Evolutionary conservation across 2,113 vertebrate species (phyloP), one percentile per base, ranked within the genome.

Genomic region (Columbina picui): DNA sequence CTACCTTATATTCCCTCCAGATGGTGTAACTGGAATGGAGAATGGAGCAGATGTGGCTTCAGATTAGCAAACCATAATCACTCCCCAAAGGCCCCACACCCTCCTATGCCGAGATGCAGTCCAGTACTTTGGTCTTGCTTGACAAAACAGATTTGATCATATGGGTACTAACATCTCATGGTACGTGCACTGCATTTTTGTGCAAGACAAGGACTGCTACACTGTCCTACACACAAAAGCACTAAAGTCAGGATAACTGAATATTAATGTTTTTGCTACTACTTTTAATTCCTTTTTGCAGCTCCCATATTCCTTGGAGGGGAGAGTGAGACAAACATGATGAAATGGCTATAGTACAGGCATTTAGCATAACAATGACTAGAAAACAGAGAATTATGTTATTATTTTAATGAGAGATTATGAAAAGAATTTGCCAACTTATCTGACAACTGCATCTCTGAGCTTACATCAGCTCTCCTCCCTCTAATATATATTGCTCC

Each of bases 281-380:
- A 32, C 43, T 56, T 16, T 20, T 4, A 75, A 45, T 49, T 68
- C 17, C 19, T 7, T 71, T 45, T 25, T 6, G 19, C 18, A 84
- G 9, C 6, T 87, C 25, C n/a, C 0, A 0, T 43, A 52, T 23
- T 68, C 22, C 6, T 60, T 57, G 8, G 17, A 55, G 20, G 9
- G 17, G 16, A 84, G 7, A 47, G 36, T 10, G 22, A 93, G 45
- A 64, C 21, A 79, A 84, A 34, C 17, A 50, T 12, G 8, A 68
- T 49, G 29, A 84, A 68, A 34, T 1, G 34, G 45, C 0, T 78
- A 16, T 64, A 60, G 19, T 34, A 87, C 6, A 78, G 39, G 13
- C 59, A 61, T 41, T 59, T 82, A 49, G 59, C 15, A 39, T 12
- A 86, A 67, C 5, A 67, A 14, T 55, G 4, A 75, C 30, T 81